Conservation (phyloP, 2,113 vertebrate genomes). For the Puntigrus tetrazona region DNA sequence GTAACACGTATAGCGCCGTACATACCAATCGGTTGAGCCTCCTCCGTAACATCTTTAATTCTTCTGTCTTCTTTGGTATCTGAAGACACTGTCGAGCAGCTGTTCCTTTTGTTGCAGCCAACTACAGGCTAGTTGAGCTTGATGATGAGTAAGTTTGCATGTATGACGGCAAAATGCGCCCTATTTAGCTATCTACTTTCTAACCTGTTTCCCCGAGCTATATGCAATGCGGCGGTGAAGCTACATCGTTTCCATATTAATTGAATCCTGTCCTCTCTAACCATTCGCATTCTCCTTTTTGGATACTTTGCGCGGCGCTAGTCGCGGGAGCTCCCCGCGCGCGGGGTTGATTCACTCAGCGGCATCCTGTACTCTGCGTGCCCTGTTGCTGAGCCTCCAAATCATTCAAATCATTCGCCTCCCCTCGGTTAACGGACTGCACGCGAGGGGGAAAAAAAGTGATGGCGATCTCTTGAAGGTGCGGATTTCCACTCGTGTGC, state of each 20-base stretch:
- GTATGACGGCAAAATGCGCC: slow-evolving; percentile 64
- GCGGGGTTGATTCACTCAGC: slow-evolving; percentile 57
- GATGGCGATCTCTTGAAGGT: slow-evolving; percentile 57
- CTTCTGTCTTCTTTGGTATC: slow-evolving; percentile 55
- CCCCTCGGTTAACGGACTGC: slow-evolving; percentile 28
- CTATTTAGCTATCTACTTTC: slow-evolving; percentile 72
- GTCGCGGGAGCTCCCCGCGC: slow-evolving; percentile 62
- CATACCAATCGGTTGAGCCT: slow-evolving; percentile 75
- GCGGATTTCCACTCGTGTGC: slow-evolving; percentile 49
- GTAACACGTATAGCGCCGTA: slow-evolving; percentile 40
- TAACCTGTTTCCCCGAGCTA: slow-evolving; percentile 69
- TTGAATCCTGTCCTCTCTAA: slow-evolving; percentile 67
- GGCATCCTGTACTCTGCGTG: slow-evolving; percentile 67
- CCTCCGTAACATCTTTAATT: slow-evolving; percentile 75
- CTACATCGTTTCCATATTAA: slow-evolving; percentile 75
- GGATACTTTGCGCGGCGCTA: slow-evolving; percentile 63
- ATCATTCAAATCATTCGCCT: slow-evolving; percentile 29
- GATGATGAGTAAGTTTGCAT: slow-evolving; percentile 72
- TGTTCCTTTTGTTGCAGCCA: slow-evolving; percentile 60
- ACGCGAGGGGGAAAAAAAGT: slow-evolving; percentile 46
- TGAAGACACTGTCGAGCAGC: slow-evolving; percentile 60
- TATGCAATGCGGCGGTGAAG: slow-evolving; percentile 68
- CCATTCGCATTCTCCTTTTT: slow-evolving; percentile 74
- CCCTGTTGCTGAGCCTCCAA: slow-evolving; percentile 74
- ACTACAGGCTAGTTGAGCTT: slow-evolving; percentile 62